Evolutionary conservation across 2,797 vertebrate species (phyloP).

Genomic region (Clarias pachynema): DNA sequence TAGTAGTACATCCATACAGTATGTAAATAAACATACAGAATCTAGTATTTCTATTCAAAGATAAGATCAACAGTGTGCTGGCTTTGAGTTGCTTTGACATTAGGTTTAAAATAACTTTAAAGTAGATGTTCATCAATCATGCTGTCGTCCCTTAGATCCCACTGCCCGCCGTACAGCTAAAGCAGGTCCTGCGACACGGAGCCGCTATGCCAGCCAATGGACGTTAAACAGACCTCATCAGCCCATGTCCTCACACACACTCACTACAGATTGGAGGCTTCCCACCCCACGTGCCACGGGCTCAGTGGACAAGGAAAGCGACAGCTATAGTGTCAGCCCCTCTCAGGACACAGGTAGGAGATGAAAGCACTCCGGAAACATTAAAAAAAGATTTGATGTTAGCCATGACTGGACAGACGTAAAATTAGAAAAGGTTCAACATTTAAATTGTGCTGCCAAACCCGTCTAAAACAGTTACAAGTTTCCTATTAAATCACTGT

Average conservation of each 20-base stretch:
- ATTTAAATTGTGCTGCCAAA: not conserved
- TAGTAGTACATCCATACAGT: not conserved
- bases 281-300: constrained; percentile 91
- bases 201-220: constrained; percentile 98
- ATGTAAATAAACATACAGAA: not conserved
- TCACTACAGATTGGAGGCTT: constrained; percentile 97
- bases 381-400: not conserved
- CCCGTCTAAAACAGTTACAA: too few species aligned
- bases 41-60: not conserved
- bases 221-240: constrained; percentile 97
- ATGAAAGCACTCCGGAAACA: constrained; percentile 69
- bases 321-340: constrained; percentile 98
- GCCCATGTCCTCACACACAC: constrained; percentile 93
- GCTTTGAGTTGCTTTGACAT: not conserved
- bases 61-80: not conserved
- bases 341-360: constrained; percentile 94
- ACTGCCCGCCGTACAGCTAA: constrained; percentile 97
- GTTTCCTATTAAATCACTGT: not conserved
- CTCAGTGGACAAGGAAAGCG: constrained; percentile 97
- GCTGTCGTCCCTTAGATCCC: constrained; percentile 78
- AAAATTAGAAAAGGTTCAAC: not conserved
- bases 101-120: not conserved
- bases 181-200: constrained; percentile 90
- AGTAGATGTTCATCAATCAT: not conserved
- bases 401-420: not conserved